Evolutionary conservation across 2,888 invertebrate species (phyloP).

Genomic region (Nasonovia ribisnigri): DNA sequence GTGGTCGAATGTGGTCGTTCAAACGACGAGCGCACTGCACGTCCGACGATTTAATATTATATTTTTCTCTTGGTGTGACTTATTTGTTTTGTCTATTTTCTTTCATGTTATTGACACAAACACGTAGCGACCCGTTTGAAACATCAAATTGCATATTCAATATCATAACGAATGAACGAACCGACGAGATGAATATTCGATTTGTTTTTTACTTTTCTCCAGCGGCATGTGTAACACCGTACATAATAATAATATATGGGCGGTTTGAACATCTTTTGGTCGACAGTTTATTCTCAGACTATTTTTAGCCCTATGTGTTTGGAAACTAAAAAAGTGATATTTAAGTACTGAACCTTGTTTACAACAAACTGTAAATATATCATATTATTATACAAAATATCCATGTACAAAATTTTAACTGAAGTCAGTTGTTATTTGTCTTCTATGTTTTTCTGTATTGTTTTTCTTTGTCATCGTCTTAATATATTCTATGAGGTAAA

Average conservation of each 20-base stretch:
- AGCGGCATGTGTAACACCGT: neutral
- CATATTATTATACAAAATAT: neutral
- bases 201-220: neutral
- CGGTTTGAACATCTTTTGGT: neutral
- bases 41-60: neutral
- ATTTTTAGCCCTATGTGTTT: neutral
- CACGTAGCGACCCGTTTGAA: slow-evolving; percentile 5
- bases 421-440: neutral
- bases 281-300: neutral
- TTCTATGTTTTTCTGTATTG: neutral
- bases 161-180: neutral
- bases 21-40: neutral
- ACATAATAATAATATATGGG: neutral
- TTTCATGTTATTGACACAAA: neutral
- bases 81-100: neutral
- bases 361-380: neutral
- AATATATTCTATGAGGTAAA: neutral
- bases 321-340: neutral
- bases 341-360: neutral
- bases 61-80: neutral
- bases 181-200: neutral
- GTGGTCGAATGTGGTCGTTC: neutral
- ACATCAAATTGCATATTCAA: slow-evolving; percentile 9
- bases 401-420: neutral
- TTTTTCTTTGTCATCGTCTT: neutral